Percentiles rank a stretch among this genome's conserved stretches.
These are phyloP conservation scores for Trinorchestia longiramus DNA, from an alignment of 1,140 invertebrate species.

Conservation along the genomic window DNA sequence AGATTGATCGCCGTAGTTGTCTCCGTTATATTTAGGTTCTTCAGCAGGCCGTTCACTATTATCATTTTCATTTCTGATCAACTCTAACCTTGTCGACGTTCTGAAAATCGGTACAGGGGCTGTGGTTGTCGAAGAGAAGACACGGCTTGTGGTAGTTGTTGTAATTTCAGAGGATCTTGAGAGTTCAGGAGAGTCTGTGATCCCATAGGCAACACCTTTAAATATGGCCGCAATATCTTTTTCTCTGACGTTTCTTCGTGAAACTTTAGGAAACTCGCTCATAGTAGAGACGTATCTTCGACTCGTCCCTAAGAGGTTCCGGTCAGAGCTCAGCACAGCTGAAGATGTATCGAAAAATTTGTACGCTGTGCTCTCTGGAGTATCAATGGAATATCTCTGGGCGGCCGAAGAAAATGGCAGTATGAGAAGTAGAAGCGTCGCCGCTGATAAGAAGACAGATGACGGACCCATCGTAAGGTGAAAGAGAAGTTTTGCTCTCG, in stretches of 20 bases:
- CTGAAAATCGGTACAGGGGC: background rate
- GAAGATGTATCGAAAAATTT: background rate
- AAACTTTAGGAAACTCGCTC: constrained; percentile 15
- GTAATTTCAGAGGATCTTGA: background rate
- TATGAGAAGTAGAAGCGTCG: background rate
- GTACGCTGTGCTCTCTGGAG: background rate
- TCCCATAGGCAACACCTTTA: constrained; percentile 53
- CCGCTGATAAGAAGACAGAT: background rate
- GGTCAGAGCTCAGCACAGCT: background rate
- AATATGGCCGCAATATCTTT: constrained; percentile 56
- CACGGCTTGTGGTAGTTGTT: background rate
- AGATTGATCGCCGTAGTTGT: background rate
- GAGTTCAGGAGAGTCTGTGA: constrained; percentile 17
- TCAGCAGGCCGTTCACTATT: background rate
- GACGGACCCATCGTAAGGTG: background rate
- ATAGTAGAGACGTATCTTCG: background rate
- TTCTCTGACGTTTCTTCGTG: constrained; percentile 40
- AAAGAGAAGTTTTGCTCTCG: background rate
- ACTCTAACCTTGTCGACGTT: constrained; percentile 16
- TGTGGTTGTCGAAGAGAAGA: background rate
- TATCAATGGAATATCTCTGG: background rate
- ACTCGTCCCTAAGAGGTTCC: background rate
- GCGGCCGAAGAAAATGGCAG: background rate
- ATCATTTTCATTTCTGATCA: constrained; percentile 22
- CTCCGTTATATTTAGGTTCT: background rate